These are phyloP conservation scores for Atrichornis clamosus DNA, from an alignment of 2,113 vertebrate genomes.

Conservation along the genomic window DNA sequence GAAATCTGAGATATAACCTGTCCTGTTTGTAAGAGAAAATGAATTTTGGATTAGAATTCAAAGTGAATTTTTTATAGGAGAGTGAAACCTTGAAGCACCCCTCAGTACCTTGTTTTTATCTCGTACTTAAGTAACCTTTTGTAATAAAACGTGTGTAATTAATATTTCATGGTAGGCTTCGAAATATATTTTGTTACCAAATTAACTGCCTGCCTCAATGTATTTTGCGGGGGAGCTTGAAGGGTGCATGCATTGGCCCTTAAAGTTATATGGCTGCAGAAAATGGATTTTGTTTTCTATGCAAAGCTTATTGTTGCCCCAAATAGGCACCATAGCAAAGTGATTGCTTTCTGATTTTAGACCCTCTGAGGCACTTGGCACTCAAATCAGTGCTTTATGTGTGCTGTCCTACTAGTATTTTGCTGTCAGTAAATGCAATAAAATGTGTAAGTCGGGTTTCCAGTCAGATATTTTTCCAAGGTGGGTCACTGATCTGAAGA, in stretches of 20 bases:
- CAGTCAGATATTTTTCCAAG: background rate
- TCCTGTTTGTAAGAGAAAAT: background rate
- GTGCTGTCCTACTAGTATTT: background rate
- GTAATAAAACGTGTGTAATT: background rate
- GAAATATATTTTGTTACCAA: background rate
- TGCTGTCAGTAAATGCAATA: background rate
- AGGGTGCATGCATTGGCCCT: background rate
- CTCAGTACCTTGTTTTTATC: background rate
- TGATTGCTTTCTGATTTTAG: background rate
- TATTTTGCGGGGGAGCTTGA: background rate
- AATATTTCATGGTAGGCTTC: background rate
- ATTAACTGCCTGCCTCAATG: background rate
- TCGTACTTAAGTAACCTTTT: background rate
- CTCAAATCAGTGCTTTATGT: background rate
- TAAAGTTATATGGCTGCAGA: background rate
- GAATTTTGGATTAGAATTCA: conserved; percentile 9
- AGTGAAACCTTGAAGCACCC: background rate
- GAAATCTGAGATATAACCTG: background rate
- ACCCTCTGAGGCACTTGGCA: background rate
- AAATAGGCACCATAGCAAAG: background rate
- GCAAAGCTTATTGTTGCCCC: background rate
- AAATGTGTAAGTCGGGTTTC: background rate
- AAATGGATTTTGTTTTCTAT: background rate
- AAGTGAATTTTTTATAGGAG: background rate
- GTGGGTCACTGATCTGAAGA: background rate